Evolutionary conservation across 2,113 vertebrate species (phyloP).

Genomic region (Planiliza haematocheilus): DNA sequence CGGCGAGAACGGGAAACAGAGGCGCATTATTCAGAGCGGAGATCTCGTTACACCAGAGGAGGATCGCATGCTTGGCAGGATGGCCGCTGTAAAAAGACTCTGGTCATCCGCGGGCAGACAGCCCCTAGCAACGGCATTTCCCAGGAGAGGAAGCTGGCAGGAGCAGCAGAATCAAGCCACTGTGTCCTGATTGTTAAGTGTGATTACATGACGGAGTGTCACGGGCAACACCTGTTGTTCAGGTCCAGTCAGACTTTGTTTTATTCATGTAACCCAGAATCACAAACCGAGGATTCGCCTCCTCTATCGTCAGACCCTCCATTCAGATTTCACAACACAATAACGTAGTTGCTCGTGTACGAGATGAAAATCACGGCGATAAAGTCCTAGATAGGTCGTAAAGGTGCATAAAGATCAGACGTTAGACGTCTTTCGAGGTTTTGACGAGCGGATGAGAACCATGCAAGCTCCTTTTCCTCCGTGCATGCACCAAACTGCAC

Average conservation of each 20-base stretch:
- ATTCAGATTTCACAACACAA: no score
- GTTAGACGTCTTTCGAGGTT: no score
- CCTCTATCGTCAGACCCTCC: no score
- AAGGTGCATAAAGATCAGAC: no score
- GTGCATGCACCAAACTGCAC: no score
- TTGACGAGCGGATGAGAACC: no score
- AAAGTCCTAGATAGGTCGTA: no score
- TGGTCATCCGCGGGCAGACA: constrained; percentile 44
- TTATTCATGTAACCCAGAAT: neutral
- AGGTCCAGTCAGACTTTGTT: neutral
- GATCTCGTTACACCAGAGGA: constrained; percentile 51
- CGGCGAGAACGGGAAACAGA: constrained; percentile 25
- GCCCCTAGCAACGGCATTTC: constrained; percentile 49
- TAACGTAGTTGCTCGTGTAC: no score
- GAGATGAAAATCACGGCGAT: no score
- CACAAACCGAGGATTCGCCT: neutral
- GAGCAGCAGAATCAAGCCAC: constrained; percentile 22
- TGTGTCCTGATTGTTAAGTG: constrained; percentile 38
- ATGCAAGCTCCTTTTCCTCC: no score
- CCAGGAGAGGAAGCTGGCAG: constrained; percentile 42
- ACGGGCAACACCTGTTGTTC: constrained; percentile 5
- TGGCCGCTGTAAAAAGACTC: constrained; percentile 37
- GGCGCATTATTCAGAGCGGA: constrained; percentile 36
- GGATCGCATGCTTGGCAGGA: constrained; percentile 43
- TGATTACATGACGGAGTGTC: constrained; percentile 19